A percentile compares a stretch with the other conserved stretches of the same genome.
phyloP scores from a whole-genome alignment of 2,888 invertebrate species.

The Hybos culiciformis region DNA sequence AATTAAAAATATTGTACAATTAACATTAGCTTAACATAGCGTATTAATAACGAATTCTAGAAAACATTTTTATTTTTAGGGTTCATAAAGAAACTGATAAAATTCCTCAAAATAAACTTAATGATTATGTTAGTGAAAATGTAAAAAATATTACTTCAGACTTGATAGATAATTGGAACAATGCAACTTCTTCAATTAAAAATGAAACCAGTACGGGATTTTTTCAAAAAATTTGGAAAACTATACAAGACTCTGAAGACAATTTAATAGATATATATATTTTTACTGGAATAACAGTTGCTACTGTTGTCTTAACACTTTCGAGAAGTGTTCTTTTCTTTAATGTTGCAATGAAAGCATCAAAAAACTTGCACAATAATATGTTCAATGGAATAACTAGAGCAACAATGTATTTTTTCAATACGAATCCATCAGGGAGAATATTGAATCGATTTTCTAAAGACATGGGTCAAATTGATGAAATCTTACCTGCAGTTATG shows the following conservation, averaged over 20 bases:
- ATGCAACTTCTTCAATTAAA: neutral
- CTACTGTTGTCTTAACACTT: conserved; percentile 32
- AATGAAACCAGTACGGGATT: too few relatives aligned
- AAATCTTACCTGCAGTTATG: conserved; percentile 34
- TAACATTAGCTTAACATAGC: too few relatives aligned
- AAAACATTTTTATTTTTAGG: too few relatives aligned
- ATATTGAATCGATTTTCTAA: conserved; percentile 83
- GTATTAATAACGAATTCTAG: too few relatives aligned
- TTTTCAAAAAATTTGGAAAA: too few relatives aligned
- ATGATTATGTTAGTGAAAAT: neutral
- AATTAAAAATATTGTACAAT: too few relatives aligned
- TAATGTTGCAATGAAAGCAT: conserved; percentile 54
- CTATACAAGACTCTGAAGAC: too few relatives aligned
- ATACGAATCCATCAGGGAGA: conserved; percentile 68
- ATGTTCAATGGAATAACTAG: conserved; percentile 76
- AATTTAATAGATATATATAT: conserved; percentile 34
- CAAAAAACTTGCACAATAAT: conserved; percentile 60
- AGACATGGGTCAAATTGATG: conserved; percentile 55
- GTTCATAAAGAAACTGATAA: too few relatives aligned
- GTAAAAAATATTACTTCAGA: neutral
- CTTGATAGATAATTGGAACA: neutral
- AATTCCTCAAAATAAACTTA: too few relatives aligned
- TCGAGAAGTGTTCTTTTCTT: conserved; percentile 39
- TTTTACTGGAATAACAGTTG: conserved; percentile 37
- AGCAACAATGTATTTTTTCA: conserved; percentile 77